Percentiles rank a stretch among this genome's conserved stretches.
Conservation (phyloP, 2,888 invertebrate species). For the Acrobasis suavella region DNA sequence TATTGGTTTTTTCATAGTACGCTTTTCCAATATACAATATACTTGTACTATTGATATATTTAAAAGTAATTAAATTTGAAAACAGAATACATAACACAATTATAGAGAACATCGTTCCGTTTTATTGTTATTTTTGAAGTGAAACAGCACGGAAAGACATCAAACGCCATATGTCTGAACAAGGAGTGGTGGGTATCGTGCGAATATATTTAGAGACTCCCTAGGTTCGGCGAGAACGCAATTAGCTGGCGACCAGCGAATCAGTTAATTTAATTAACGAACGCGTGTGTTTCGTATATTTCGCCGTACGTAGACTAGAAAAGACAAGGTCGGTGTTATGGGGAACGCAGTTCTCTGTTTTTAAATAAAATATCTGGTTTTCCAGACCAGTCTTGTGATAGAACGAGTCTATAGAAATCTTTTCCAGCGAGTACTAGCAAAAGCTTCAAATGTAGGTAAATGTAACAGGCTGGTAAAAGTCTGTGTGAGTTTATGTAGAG, state of each 20-base stretch:
- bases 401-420: not conserved
- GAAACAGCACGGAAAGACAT: conserved; percentile 31
- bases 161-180: conserved; percentile 48
- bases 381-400: not conserved
- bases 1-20: not conserved
- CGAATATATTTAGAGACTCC: conserved; percentile 62
- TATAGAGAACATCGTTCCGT: not conserved
- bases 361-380: not conserved
- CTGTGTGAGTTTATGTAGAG: not conserved
- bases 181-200: conserved; percentile 61
- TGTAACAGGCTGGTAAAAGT: not conserved
- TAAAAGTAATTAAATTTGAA: not conserved
- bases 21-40: not conserved
- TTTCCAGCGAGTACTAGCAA: not conserved
- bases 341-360: not conserved
- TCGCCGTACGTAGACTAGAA: conserved; percentile 26
- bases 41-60: not conserved
- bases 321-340: conserved; percentile 19
- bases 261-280: conserved; percentile 63
- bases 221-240: conserved; percentile 44
- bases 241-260: conserved; percentile 49
- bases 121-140: not conserved
- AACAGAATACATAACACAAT: not conserved
- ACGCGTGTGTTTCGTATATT: conserved; percentile 45
- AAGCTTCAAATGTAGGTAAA: not conserved